phyloP scores from a whole-genome alignment of 92 coral and sea anemone species.

The Epizoanthus stellaris region DNA sequence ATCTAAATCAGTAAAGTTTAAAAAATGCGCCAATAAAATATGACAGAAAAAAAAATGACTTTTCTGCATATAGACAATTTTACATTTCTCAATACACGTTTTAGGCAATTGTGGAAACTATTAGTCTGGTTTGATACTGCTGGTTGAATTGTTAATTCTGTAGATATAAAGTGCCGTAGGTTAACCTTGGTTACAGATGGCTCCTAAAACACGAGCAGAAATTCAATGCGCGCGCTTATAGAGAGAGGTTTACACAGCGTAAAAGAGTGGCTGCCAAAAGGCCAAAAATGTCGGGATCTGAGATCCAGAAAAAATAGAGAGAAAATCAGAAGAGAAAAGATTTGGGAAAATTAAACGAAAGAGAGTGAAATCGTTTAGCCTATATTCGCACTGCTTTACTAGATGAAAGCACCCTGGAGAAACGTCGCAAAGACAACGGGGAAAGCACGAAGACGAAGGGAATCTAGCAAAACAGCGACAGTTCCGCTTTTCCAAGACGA shows the following conservation, averaged over 20 bases:
- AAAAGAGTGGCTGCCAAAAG: background rate
- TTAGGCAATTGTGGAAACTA: no score
- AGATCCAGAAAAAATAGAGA: slow-evolving; percentile 28
- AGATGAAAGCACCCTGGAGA: background rate
- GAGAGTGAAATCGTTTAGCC: background rate
- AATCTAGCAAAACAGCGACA: background rate
- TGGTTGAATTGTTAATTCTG: no score
- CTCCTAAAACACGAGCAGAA: background rate
- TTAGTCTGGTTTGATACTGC: no score
- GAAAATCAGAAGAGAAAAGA: background rate
- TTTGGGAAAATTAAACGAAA: no score
- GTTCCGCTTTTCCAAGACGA: background rate
- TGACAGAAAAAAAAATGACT: no score
- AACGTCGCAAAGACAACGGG: background rate
- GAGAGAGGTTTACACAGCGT: background rate
- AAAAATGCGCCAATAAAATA: no score
- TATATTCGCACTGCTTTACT: background rate
- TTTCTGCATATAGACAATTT: no score
- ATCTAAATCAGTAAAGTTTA: no score
- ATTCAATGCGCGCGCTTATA: background rate
- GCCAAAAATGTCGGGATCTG: background rate
- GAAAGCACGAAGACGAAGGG: background rate
- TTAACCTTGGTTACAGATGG: no score
- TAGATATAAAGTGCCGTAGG: no score
- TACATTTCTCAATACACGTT: no score